Conservation (phyloP, 2,888 invertebrate genomes). For the Oxyteleia sp. region DNA sequence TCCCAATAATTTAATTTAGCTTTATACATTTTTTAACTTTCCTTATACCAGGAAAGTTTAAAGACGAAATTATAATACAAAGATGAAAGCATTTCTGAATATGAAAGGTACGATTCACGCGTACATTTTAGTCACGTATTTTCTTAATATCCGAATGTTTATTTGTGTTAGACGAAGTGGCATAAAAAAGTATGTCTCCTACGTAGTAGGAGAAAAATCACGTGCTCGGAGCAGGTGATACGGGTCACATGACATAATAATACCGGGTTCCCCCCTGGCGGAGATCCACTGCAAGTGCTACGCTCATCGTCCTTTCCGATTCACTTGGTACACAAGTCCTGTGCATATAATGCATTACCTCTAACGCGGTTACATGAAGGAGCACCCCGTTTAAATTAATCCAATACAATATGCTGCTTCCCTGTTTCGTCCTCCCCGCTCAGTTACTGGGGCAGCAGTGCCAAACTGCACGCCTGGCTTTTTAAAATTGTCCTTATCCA, state of each 20-base stretch:
- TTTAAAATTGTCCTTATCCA: conserved; percentile 85
- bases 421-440: conserved; percentile 72
- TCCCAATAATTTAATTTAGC: too few relatives aligned
- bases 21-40: too few relatives aligned
- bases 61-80: too few relatives aligned
- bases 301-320: conserved; percentile 85
- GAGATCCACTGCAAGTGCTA: conserved; percentile 77
- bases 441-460: conserved; percentile 75
- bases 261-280: conserved; percentile 60
- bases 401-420: conserved; percentile 86
- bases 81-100: too few relatives aligned
- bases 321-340: conserved; percentile 87
- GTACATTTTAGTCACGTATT: background rate
- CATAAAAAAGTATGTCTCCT: conserved; percentile 45
- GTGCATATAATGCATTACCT: conserved; percentile 82
- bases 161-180: too few relatives aligned
- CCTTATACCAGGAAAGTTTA: too few relatives aligned
- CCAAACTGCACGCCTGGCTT: conserved; percentile 85
- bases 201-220: conserved; percentile 75
- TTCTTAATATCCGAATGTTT: conserved; percentile 18
- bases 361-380: conserved; percentile 75
- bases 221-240: conserved; percentile 79
- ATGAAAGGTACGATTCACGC: too few relatives aligned
- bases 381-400: conserved; percentile 86
- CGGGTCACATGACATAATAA: conserved; percentile 83